Percentiles rank a stretch among this genome's conserved stretches.
phyloP scores from a whole-genome alignment of 2,797 vertebrate genomes.

The Gadopsis bispinosus region DNA sequence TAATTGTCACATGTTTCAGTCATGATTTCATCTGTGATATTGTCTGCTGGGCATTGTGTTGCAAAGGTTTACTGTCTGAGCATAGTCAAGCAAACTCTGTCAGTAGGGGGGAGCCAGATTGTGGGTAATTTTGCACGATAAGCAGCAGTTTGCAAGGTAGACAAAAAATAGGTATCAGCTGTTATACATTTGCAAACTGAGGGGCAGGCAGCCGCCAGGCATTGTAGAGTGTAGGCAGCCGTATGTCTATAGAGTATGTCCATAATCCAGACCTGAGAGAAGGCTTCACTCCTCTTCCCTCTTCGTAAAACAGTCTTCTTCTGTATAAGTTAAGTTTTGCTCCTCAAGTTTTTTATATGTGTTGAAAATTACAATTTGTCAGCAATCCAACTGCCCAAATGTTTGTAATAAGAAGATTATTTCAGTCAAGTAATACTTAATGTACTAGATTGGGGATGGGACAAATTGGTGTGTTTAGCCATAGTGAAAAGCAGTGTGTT shows the following conservation, averaged over 20 bases:
- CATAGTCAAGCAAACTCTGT: no score
- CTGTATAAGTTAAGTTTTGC: neutral
- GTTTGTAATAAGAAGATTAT: slow-evolving; percentile 8
- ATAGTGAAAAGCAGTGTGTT: neutral
- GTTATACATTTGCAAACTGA: slow-evolving; percentile 21
- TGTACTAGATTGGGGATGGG: neutral
- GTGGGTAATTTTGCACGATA: no score
- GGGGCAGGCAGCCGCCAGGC: slow-evolving; percentile 14
- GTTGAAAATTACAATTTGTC: slow-evolving; percentile 3
- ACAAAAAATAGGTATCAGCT: neutral
- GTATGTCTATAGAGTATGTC: slow-evolving; percentile 21
- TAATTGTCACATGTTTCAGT: no score
- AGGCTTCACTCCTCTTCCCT: neutral
- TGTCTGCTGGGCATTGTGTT: no score
- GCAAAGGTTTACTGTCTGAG: no score
- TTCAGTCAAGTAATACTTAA: neutral
- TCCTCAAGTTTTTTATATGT: neutral
- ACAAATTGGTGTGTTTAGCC: slow-evolving; percentile 11
- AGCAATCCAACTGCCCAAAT: neutral
- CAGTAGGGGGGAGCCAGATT: no score
- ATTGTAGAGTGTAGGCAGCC: slow-evolving; percentile 27
- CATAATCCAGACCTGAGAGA: slow-evolving; percentile 26
- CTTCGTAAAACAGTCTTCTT: neutral
- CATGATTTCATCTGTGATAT: no score
- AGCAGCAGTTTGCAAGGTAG: no score